Evolutionary conservation across 1,140 invertebrate species (phyloP).

Genomic region (Melitaea cinxia): DNA sequence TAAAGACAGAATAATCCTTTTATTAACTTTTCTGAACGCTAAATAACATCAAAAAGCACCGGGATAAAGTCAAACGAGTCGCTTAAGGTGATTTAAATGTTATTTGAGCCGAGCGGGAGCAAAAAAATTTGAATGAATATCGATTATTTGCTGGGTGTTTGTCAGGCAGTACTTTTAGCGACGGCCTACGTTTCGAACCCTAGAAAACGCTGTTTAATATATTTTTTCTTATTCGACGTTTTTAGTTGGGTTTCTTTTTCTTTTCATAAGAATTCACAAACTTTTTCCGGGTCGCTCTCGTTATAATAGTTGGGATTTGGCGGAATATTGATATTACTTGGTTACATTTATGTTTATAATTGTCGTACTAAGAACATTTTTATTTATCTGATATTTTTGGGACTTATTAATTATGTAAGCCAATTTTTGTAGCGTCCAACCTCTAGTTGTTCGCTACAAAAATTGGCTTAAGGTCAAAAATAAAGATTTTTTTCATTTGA

Average conservation of each 20-base stretch:
- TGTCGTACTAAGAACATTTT: too few species aligned
- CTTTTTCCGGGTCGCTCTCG: too few species aligned
- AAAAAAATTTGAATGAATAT: constrained; percentile 16
- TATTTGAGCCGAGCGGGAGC: constrained; percentile 10
- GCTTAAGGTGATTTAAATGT: constrained; percentile 21
- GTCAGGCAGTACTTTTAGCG: not conserved
- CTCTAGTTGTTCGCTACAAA: too few species aligned
- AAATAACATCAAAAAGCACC: not conserved
- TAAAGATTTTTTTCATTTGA: too few species aligned
- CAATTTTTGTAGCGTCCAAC: too few species aligned
- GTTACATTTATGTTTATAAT: too few species aligned
- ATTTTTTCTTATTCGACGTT: not conserved
- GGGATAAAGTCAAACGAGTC: constrained; percentile 8
- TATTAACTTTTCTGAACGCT: not conserved
- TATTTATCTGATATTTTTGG: too few species aligned
- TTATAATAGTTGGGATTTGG: too few species aligned
- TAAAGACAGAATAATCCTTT: not conserved
- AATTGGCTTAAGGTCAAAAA: too few species aligned
- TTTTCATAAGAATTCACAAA: too few species aligned
- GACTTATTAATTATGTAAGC: too few species aligned
- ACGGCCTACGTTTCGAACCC: not conserved
- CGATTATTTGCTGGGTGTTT: constrained; percentile 7
- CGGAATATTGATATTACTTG: too few species aligned
- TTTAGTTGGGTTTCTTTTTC: not conserved
- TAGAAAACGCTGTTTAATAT: not conserved